These are phyloP conservation scores for Lepidurus apus DNA, from an alignment of 1,140 invertebrate genomes.

Conservation along the genomic window DNA sequence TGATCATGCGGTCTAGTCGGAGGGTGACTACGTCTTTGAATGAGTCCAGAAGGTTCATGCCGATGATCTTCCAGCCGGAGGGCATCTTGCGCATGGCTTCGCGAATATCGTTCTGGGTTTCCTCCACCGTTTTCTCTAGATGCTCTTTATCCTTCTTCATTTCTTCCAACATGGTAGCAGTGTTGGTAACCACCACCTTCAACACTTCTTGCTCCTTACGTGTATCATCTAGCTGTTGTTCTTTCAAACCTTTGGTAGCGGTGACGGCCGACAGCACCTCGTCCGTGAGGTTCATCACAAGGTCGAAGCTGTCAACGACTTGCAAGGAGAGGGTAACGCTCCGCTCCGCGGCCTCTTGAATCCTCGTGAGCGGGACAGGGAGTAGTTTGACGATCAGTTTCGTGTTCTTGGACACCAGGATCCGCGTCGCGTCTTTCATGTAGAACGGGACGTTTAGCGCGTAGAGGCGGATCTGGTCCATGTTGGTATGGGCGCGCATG, in stretches of 20 bases:
- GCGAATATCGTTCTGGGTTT: neutral
- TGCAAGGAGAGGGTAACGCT: neutral
- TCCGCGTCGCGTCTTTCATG: conserved; percentile 15
- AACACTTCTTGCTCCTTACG: neutral
- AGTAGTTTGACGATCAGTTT: neutral
- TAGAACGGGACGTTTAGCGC: neutral
- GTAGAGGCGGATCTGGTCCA: conserved; percentile 26
- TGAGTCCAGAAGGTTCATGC: neutral
- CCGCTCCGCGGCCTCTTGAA: neutral
- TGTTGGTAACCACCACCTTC: neutral
- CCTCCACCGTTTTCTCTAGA: neutral
- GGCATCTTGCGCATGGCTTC: neutral
- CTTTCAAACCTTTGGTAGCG: conserved; percentile 14
- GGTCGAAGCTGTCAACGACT: conserved; percentile 18
- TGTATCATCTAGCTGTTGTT: neutral
- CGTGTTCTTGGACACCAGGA: conserved; percentile 23
- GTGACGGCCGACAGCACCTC: conserved; percentile 17
- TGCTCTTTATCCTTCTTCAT: neutral
- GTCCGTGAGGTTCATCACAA: conserved; percentile 27
- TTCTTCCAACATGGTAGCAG: neutral
- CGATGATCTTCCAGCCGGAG: neutral
- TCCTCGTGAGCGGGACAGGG: neutral
- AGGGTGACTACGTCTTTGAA: neutral
- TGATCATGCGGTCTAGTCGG: neutral
- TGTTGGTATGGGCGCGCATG: conserved; percentile 25